Percentiles rank a stretch among this genome's conserved stretches.
phyloP scores from a whole-genome alignment of 2,113 vertebrate genomes.

The Cyrtonyx montezumae region DNA sequence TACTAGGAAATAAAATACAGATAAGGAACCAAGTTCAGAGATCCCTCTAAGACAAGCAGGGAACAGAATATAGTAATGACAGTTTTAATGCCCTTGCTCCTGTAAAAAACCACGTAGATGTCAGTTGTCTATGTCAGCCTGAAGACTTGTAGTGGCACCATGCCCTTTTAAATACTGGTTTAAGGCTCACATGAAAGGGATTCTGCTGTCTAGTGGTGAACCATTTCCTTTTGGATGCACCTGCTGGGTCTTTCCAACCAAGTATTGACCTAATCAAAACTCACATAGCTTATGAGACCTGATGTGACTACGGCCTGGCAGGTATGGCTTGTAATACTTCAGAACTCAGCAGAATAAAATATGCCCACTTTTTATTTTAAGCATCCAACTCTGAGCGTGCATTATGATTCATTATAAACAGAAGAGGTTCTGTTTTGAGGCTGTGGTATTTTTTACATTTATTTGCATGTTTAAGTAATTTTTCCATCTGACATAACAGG shows the following conservation, averaged over 20 bases:
- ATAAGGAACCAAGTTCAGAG: background rate
- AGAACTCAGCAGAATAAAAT: background rate
- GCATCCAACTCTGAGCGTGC: background rate
- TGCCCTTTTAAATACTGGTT: background rate
- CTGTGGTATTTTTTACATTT: slow-evolving; percentile 40
- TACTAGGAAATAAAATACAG: background rate
- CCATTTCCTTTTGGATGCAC: background rate
- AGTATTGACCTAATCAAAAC: slow-evolving; percentile 48
- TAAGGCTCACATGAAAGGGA: background rate
- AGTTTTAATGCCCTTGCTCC: background rate
- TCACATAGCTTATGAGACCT: background rate
- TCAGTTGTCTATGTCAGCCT: background rate
- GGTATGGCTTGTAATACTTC: background rate
- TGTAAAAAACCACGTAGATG: background rate
- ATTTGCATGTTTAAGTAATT: slow-evolving; percentile 29
- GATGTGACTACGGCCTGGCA: background rate
- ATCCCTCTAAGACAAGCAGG: background rate
- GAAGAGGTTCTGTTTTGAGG: slow-evolving; percentile 24
- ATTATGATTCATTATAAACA: background rate
- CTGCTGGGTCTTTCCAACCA: background rate
- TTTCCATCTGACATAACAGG: slow-evolving; percentile 25
- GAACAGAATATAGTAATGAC: background rate
- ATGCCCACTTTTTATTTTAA: background rate
- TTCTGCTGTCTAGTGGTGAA: background rate
- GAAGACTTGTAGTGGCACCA: background rate